Conservation (phyloP, 2,797 vertebrate genomes). For the Phyllotis vaccarum region DNA sequence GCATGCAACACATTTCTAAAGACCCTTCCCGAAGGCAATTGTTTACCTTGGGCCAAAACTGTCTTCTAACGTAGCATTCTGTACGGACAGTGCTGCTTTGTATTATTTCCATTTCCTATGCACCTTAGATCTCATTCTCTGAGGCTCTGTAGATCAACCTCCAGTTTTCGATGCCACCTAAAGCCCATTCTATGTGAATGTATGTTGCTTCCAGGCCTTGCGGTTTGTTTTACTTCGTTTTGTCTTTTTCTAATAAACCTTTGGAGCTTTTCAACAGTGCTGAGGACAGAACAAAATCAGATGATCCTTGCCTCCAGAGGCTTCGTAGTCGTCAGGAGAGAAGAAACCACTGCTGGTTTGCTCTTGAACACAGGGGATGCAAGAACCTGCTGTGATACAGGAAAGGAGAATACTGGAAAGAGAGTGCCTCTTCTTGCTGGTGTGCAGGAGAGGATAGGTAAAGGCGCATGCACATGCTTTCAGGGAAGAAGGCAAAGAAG, state of each 20-base stretch:
- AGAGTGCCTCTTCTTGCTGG: background rate
- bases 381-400: background rate
- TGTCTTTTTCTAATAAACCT: background rate
- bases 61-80: background rate
- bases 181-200: background rate
- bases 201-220: background rate
- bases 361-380: background rate
- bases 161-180: background rate
- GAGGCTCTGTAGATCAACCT: background rate
- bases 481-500: background rate
- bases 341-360: background rate
- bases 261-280: background rate
- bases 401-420: background rate
- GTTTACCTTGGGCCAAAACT: background rate
- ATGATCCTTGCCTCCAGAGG: background rate
- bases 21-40: background rate
- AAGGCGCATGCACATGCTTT: background rate
- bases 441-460: background rate
- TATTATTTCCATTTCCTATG: background rate
- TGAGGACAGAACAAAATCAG: background rate
- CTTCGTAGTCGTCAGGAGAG: background rate
- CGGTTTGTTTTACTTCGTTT: background rate
- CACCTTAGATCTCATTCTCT: background rate
- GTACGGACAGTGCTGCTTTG: background rate
- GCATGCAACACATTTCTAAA: background rate